Evolutionary conservation across 2,797 vertebrate species (phyloP), one percentile per base, ranked within the genome.

Genomic region (Propithecus deckenii): DNA sequence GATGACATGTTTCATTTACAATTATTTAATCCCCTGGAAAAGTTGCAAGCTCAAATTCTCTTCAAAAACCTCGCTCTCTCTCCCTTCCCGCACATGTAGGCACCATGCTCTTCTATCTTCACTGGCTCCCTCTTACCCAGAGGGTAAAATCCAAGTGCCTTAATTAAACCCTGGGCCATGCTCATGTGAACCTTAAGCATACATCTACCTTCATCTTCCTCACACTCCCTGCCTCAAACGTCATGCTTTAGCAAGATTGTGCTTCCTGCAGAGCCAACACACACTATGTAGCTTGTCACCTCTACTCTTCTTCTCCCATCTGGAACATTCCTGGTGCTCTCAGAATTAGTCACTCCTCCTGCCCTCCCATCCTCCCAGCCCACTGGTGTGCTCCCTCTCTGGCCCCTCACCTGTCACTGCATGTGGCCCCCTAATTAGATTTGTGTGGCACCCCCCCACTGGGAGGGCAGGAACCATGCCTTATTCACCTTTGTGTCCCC

Each of bases 401-500:
- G 14, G 12, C 23, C 4, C 10, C 63, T 28, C 11, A 8, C 4
- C 41, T 20, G 0, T 41, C 75, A 71, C 43, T 11, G 12, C 12
- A 5, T 0, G 17, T 5, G 1, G 92, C 10, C 23, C 5, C 18
- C 43, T 69, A 38, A 41, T 1, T 2, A 55, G 50, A 0, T 1
- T 6, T 1, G 7, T 0, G 23, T 71, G 69, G 50, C 38, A 3
- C 6, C n/a, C 59, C 59, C 30, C 32, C 67, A 32, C 10, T 0
- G 38, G 30, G 65, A 75, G 32, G 22, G 17, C 28, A 55, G 55
- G n/a, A 32, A 41, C 79, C 30, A 4, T 12, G 55, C 28, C 41
- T 72, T 41, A 10, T 28, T 83, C 59, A 67, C n/a, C 57, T 30
- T 8, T 35, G 35, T 7, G 13, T 46, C 20, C 28, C 57, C 7